phyloP scores from a whole-genome alignment of 2,888 invertebrate species.

The Phragmatobia fuliginosa region DNA sequence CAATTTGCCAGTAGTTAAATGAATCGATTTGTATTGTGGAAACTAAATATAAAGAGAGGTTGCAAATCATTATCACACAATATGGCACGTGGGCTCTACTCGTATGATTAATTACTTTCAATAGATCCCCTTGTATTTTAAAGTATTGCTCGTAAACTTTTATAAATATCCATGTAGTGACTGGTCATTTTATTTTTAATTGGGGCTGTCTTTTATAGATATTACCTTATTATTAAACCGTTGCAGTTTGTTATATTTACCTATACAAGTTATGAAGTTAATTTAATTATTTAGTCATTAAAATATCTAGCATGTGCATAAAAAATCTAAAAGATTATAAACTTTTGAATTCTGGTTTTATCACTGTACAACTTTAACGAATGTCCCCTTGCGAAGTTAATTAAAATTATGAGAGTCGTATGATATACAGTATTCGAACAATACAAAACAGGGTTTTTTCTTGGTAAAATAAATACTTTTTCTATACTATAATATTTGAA shows the following conservation, averaged over 20 bases:
- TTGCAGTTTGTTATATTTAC: background rate
- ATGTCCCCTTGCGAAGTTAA: background rate
- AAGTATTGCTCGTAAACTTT: constrained; percentile 33
- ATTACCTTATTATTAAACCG: background rate
- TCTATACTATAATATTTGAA: background rate
- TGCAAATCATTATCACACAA: constrained; percentile 60
- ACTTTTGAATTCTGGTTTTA: background rate
- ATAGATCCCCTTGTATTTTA: constrained; percentile 26
- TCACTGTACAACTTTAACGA: background rate
- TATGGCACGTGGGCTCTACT: constrained; percentile 21
- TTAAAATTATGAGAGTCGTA: background rate
- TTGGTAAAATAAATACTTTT: background rate
- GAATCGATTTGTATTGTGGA: constrained; percentile 30
- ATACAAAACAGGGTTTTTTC: too few relatives aligned
- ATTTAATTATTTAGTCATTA: background rate
- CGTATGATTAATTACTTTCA: constrained; percentile 43
- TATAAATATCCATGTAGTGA: constrained; percentile 30
- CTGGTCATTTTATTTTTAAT: constrained; percentile 11
- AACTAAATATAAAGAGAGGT: constrained; percentile 51
- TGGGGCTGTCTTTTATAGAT: background rate
- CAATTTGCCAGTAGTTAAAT: constrained; percentile 19
- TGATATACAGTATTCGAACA: background rate
- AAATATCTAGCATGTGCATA: too few relatives aligned
- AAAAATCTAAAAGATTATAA: background rate
- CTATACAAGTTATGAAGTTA: background rate